Conservation (phyloP, 2,113 vertebrate species). For the Amphilophus citrinellus region DNA sequence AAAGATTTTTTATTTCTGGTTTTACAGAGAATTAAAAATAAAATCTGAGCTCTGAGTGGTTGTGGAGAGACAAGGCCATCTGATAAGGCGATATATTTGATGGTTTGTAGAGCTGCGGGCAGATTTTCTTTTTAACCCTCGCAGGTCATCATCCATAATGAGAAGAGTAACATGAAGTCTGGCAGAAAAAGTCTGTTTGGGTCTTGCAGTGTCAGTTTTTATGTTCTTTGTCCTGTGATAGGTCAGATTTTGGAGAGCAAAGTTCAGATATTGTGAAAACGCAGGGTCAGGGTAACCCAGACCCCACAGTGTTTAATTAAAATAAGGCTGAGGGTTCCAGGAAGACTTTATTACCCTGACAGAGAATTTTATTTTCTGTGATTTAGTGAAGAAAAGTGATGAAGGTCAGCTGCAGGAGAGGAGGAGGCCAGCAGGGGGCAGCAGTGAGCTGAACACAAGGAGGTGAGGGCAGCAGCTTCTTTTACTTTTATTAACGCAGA, state of each 20-base stretch:
- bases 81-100: background rate
- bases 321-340: background rate
- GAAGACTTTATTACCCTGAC: background rate
- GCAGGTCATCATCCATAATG: background rate
- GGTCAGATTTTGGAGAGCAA: background rate
- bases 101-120: background rate
- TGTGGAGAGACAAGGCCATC: too few species aligned
- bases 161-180: background rate
- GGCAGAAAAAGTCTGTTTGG: background rate
- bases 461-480: background rate
- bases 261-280: background rate
- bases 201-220: background rate
- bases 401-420: background rate
- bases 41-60: background rate
- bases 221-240: background rate
- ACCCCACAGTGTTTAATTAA: background rate
- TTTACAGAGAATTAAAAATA: background rate
- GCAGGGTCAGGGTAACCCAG: too few species aligned
- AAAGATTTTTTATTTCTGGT: background rate
- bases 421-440: background rate
- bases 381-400: background rate
- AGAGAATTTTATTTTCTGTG: background rate
- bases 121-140: background rate
- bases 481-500: background rate
- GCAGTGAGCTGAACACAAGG: conserved; percentile 6